phyloP scores from a whole-genome alignment of 2,797 vertebrate species.

The Anguilla obscura region DNA sequence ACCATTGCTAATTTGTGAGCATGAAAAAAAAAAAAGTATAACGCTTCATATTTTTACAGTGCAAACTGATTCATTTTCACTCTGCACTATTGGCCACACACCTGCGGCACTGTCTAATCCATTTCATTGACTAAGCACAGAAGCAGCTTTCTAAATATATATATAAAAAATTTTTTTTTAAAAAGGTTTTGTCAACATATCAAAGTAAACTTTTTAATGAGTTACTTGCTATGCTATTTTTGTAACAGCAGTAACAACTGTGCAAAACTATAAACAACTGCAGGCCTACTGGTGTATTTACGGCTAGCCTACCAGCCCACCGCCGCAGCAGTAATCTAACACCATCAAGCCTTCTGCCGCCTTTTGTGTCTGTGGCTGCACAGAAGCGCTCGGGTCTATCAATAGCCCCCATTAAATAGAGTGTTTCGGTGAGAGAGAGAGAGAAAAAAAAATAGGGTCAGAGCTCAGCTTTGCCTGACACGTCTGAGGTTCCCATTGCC shows the following conservation, averaged over 20 bases:
- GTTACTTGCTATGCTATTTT: background rate
- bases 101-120: no score
- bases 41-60: no score
- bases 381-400: background rate
- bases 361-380: background rate
- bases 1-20: background rate
- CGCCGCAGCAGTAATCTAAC: background rate
- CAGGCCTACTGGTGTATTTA: background rate
- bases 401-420: constrained; percentile 18
- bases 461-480: background rate
- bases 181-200: background rate
- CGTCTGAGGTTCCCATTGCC: background rate
- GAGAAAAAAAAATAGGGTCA: constrained; percentile 30
- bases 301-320: background rate
- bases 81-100: no score
- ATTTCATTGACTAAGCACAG: background rate
- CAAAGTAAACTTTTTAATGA: background rate
- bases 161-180: background rate
- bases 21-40: background rate
- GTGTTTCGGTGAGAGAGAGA: constrained; percentile 8
- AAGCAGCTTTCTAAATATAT: background rate
- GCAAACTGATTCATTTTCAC: no score
- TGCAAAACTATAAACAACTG: background rate
- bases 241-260: background rate
- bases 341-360: constrained; percentile 1